These are phyloP conservation scores for Parazoanthus atlanticus DNA, from an alignment of 92 coral and sea anemone species.

Conservation along the genomic window DNA sequence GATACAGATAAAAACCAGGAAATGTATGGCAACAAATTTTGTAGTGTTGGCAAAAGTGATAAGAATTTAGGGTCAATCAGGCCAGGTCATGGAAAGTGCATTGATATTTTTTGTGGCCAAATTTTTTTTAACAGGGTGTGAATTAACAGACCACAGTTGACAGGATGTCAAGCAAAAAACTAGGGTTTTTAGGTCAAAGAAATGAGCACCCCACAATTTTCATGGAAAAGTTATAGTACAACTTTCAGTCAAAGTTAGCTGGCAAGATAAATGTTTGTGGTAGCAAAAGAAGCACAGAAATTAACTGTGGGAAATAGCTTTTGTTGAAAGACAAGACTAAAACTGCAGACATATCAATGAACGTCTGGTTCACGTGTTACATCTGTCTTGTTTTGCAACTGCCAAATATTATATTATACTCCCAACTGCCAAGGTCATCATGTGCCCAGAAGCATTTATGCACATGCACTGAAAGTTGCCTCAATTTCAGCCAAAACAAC, in stretches of 20 bases:
- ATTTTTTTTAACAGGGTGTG: slow-evolving; percentile 24
- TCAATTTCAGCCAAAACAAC: slow-evolving; percentile 18
- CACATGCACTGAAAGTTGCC: slow-evolving; percentile 3
- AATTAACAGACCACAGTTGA: slow-evolving; percentile 6
- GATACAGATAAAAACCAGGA: not conserved
- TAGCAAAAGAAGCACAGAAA: too few relatives aligned
- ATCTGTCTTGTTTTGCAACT: slow-evolving; percentile 9
- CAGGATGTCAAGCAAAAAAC: slow-evolving; percentile 17
- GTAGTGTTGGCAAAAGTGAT: slow-evolving; percentile 2
- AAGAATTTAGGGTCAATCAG: not conserved
- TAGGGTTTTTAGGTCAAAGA: slow-evolving; percentile 10
- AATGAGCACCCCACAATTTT: slow-evolving; percentile 8
- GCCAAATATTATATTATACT: not conserved
- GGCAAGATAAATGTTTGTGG: not conserved
- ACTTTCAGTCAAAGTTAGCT: not conserved
- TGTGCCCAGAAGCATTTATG: slow-evolving; percentile 2
- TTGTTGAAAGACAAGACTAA: not conserved
- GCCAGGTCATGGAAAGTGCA: not conserved
- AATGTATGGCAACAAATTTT: slow-evolving; percentile 7
- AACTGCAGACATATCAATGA: not conserved
- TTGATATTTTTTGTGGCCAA: slow-evolving; percentile 12
- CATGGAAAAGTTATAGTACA: not conserved
- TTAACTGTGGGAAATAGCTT: not conserved
- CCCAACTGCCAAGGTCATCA: slow-evolving; percentile 10
- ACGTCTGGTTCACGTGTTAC: not conserved